Evolutionary conservation across 1,140 invertebrate species (phyloP).

Genomic region (Brachionus koreanus): DNA sequence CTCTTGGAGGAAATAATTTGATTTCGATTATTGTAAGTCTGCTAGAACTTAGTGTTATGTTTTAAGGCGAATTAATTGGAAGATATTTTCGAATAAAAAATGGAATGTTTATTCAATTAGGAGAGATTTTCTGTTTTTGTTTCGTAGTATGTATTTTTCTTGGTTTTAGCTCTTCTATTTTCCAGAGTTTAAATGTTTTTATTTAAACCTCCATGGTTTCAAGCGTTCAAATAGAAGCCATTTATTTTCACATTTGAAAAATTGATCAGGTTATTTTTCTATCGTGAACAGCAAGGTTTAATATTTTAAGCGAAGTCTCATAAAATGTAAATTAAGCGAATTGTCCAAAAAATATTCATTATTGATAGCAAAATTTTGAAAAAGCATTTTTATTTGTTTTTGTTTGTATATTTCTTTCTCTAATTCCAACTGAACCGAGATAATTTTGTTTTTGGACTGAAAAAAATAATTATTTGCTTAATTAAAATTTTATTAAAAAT

Average conservation of each 20-base stretch:
- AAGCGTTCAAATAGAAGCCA: not conserved
- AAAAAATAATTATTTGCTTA: not conserved
- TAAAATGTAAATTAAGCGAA: not conserved
- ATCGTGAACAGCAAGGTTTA: not conserved
- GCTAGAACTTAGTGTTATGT: not conserved
- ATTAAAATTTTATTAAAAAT: conserved; percentile 2
- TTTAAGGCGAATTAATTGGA: not conserved
- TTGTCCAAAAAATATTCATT: not conserved
- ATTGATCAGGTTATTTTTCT: not conserved
- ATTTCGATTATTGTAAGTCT: not conserved
- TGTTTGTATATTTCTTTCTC: not conserved
- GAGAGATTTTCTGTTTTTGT: not conserved
- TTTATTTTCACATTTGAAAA: not conserved
- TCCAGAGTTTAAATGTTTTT: not conserved
- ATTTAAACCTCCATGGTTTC: not conserved
- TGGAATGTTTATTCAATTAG: not conserved
- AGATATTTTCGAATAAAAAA: not conserved
- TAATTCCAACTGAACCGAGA: not conserved
- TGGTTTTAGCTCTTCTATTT: not conserved
- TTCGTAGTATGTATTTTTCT: not conserved
- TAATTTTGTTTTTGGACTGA: not conserved
- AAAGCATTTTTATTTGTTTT: not conserved
- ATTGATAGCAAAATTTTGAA: not conserved
- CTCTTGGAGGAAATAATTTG: not conserved
- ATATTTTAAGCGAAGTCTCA: not conserved